Evolutionary conservation across 2,113 vertebrate species (phyloP).

Genomic region (Natator depressus): DNA sequence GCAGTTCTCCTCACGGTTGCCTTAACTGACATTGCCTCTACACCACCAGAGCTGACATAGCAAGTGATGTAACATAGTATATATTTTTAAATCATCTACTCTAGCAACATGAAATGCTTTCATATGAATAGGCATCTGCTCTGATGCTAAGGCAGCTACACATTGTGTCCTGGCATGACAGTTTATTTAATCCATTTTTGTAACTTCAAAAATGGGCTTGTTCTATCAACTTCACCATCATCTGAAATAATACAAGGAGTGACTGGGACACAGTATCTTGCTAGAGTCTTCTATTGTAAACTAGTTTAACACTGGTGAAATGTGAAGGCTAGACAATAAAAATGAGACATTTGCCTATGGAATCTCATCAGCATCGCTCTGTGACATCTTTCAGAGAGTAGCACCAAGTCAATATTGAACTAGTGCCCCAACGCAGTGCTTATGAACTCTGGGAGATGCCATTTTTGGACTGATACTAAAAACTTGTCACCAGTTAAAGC

Average conservation of each 20-base stretch:
- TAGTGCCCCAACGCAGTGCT: not conserved
- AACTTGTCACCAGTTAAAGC: not conserved
- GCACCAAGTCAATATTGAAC: not conserved
- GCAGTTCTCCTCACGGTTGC: not conserved
- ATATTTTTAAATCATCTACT: not conserved
- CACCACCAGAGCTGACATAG: not conserved
- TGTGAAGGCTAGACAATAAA: not conserved
- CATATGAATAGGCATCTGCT: not conserved
- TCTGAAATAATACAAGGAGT: not conserved
- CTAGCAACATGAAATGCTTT: not conserved
- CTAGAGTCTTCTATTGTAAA: rapidly evolving
- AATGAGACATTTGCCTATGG: no score
- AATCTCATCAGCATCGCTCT: rapidly evolving
- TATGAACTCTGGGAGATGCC: not conserved
- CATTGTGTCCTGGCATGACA: not conserved
- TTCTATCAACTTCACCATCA: rapidly evolving
- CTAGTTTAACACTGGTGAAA: not conserved
- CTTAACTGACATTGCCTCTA: rapidly evolving
- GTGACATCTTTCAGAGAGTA: not conserved
- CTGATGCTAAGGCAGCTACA: not conserved
- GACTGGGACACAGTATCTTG: no score
- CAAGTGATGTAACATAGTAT: not conserved
- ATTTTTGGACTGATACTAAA: not conserved
- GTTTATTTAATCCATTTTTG: no score
- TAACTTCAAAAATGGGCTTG: not conserved